phyloP scores from a whole-genome alignment of 2,113 vertebrate genomes.

The Lepisosteus oculatus region DNA sequence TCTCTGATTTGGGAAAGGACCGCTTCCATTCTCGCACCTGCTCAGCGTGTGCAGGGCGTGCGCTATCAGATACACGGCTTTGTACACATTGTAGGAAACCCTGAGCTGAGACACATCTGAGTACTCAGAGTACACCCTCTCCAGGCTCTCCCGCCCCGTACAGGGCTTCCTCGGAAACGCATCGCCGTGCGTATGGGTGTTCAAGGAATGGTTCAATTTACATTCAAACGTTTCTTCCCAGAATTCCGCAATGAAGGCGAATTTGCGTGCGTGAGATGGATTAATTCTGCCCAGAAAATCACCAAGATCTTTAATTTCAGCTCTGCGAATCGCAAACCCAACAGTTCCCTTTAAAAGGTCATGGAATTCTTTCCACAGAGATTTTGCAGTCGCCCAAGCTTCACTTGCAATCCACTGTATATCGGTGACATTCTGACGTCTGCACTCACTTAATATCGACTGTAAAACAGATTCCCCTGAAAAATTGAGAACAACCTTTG shows the following conservation, averaged over 20 bases:
- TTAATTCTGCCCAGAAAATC: conserved; percentile 38
- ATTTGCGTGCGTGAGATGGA: conserved; percentile 23
- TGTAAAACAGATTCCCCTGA: conserved; percentile 52
- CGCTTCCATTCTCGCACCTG: no score
- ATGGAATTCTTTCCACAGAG: conserved; percentile 49
- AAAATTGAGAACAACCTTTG: conserved; percentile 60
- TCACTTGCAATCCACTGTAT: conserved; percentile 68
- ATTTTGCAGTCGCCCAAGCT: conserved; percentile 55
- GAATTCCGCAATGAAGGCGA: conserved; percentile 51
- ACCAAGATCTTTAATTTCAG: conserved; percentile 50
- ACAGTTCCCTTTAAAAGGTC: conserved; percentile 53
- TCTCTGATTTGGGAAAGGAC: no score
- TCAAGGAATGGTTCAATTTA: conserved; percentile 46
- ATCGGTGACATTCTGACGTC: conserved; percentile 45
- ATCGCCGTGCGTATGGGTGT: conserved; percentile 37
- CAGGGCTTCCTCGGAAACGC: conserved; percentile 36
- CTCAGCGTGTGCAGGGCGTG: no score
- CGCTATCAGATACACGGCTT: no score
- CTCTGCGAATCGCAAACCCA: conserved; percentile 60
- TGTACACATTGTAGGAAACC: no score
- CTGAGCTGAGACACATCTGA: conserved; percentile 58
- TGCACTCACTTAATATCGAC: conserved; percentile 49
- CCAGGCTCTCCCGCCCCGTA: conserved; percentile 46
- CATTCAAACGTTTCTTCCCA: conserved; percentile 63
- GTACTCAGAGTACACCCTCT: conserved; percentile 48